Percentiles rank a stretch among this genome's conserved stretches.
phyloP scores from a whole-genome alignment of 2,113 vertebrate genomes.

The Solenodon paradoxus region DNA sequence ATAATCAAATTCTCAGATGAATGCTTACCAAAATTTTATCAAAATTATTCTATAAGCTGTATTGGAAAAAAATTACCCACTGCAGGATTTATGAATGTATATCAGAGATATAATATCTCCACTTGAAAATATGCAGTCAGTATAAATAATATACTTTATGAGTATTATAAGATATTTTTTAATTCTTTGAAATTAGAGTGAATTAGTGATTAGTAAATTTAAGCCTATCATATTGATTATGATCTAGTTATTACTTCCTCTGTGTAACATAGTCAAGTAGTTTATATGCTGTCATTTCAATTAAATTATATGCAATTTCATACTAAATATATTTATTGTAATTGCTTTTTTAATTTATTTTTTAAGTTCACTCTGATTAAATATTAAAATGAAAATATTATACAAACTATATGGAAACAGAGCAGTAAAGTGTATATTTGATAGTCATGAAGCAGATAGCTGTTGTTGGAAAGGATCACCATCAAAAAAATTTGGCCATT shows the following conservation, averaged over 20 bases:
- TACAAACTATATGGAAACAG: background rate
- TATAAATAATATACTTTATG: background rate
- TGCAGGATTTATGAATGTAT: background rate
- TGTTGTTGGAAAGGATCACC: background rate
- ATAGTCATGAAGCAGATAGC: background rate
- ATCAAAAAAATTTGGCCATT: background rate
- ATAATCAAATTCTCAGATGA: background rate
- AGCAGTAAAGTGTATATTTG: background rate
- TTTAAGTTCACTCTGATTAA: background rate
- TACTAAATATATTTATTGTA: background rate
- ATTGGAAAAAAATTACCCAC: background rate
- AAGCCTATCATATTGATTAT: background rate
- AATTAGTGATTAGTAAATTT: background rate
- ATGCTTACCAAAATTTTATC: background rate
- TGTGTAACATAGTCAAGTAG: background rate
- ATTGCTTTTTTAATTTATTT: background rate
- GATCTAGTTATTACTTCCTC: background rate
- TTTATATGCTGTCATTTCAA: background rate
- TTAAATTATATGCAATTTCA: background rate
- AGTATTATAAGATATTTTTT: background rate
- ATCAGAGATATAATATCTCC: background rate
- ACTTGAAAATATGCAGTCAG: background rate
- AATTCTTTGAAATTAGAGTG: background rate
- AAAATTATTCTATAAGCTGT: background rate
- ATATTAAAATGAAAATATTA: background rate